Conservation (phyloP, 2,888 invertebrate genomes). For the Eristalis pertinax region DNA sequence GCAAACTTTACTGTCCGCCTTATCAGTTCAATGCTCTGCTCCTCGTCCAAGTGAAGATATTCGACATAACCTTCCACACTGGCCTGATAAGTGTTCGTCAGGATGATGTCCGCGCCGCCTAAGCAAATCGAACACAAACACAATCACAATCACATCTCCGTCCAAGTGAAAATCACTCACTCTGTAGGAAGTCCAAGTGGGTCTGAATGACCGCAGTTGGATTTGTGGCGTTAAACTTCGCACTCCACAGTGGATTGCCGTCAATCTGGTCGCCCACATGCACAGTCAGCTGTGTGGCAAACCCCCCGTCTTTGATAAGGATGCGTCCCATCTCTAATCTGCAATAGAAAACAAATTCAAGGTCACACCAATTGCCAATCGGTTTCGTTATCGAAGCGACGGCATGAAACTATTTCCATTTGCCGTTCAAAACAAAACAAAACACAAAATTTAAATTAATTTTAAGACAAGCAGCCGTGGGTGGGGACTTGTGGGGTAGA, state of each 20-base stretch:
- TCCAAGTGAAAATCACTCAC: slow-evolving; percentile 79
- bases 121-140: slow-evolving; percentile 25
- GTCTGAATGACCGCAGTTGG: slow-evolving; percentile 90
- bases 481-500: background rate
- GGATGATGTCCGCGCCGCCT: slow-evolving; percentile 93
- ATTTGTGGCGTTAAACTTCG: slow-evolving; percentile 89
- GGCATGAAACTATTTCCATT: background rate
- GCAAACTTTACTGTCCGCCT: slow-evolving; percentile 88
- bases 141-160: background rate
- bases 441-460: slow-evolving; percentile 2
- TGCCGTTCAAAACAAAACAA: background rate
- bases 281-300: slow-evolving; percentile 90
- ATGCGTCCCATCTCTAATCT: slow-evolving; percentile 77
- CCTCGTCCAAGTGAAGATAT: slow-evolving; percentile 86
- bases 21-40: slow-evolving; percentile 88
- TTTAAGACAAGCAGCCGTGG: slow-evolving; percentile 1
- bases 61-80: slow-evolving; percentile 89
- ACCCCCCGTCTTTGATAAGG: slow-evolving; percentile 87
- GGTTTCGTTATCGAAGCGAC: slow-evolving; percentile 5
- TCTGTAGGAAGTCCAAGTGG: slow-evolving; percentile 91
- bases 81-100: slow-evolving; percentile 95
- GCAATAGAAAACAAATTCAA: background rate
- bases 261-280: slow-evolving; percentile 89
- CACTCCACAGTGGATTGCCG: slow-evolving; percentile 94
- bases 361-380: background rate